Conservation (phyloP, 2,113 vertebrate genomes). For the Petroica traversi region DNA sequence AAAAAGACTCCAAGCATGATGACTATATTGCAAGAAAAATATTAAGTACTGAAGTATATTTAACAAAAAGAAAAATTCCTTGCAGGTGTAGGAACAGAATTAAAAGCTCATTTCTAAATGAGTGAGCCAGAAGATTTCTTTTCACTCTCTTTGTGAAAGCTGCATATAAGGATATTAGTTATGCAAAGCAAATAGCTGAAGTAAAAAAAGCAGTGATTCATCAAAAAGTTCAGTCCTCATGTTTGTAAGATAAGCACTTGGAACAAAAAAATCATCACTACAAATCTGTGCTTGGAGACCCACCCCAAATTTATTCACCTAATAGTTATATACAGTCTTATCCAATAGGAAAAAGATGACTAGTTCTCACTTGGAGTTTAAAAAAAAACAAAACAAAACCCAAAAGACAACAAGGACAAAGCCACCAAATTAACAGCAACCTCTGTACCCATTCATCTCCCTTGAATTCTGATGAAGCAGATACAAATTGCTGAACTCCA, state of each 20-base stretch:
- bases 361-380: neutral
- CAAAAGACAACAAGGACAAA: neutral
- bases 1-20: neutral
- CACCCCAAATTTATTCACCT: neutral
- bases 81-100: neutral
- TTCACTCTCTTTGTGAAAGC: neutral
- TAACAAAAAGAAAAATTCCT: neutral
- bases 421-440: neutral
- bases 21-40: neutral
- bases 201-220: neutral
- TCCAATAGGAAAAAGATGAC: neutral
- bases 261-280: neutral
- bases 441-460: neutral
- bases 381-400: neutral
- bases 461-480: neutral
- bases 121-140: neutral
- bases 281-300: neutral
- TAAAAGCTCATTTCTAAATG: neutral
- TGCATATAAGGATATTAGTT: neutral
- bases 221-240: neutral
- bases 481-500: neutral
- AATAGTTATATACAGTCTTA: neutral
- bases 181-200: neutral
- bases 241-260: neutral
- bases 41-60: neutral